Evolutionary conservation across 1,140 invertebrate genomes (phyloP), one percentile per base, ranked within the genome.

Genomic region (Drosophila willistoni): DNA sequence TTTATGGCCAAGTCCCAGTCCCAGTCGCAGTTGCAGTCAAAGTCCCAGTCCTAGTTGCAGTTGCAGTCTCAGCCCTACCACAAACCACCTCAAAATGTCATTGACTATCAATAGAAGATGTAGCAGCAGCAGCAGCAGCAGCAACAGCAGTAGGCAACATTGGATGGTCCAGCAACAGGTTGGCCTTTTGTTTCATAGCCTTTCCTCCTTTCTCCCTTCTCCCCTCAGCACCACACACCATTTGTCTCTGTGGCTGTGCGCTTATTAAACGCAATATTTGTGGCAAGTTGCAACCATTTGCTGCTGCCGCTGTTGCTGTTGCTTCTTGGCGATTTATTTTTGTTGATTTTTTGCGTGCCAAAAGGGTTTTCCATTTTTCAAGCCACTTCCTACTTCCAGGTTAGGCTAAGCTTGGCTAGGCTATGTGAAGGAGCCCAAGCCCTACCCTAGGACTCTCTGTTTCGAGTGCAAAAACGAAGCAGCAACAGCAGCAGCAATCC

Each of bases 241-340:
- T 51, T 51, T 51, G 44, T 51, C 73, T 67, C 36, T 67, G 64
- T 65, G 77, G 76, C 47, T 80, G 68, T 90, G 84, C 85, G 84
- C 84, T 89, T 89, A 89, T 89, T 89, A 89, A 89, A 89, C 77
- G 81, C 84, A 90, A 89, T 89, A 89, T 89, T 89, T 90, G 84
- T 85, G 75, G 84, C 84, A 87, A 84, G 81, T 68, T 64, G 64
- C 75, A 66, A 66, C 56, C 56, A 59, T 36, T 65, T 56, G 25
- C 57, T 62, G 25, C 55, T 44, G 59, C 64, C 19, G 44, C 17
- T 44, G 44, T n/a, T 44, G 42, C 13, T 55, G 51, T 60, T 47
- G 14, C 42, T 51, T 57, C 64, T 73, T 76, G 65, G 70, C 87
- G 82, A 90, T 90, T 90, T 90, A 90, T 90, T 90, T 86, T 90